These are phyloP conservation scores for Ceratosolen fusciceps DNA, from an alignment of 1,140 invertebrate genomes.

Conservation along the genomic window DNA sequence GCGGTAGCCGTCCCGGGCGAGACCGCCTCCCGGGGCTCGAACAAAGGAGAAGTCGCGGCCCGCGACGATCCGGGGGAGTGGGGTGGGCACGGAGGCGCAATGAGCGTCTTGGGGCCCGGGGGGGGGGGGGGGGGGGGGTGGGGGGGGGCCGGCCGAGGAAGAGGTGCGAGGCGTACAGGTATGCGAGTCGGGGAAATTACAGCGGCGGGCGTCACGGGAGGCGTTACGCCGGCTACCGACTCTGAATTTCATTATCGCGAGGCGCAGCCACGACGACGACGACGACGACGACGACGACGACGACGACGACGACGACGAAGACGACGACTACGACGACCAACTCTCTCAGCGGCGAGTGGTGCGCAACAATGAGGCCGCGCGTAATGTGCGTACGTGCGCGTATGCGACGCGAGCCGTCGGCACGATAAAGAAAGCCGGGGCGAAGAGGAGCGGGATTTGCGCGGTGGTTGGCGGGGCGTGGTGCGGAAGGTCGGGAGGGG, in stretches of 20 bases:
- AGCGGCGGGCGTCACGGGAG: background rate
- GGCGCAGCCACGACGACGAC: too few relatives aligned
- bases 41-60: background rate
- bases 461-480: background rate
- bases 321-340: too few relatives aligned
- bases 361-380: constrained; percentile 15
- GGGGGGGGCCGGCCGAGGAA: too few relatives aligned
- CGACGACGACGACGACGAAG: too few relatives aligned
- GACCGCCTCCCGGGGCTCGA: too few relatives aligned
- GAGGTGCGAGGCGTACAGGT: background rate
- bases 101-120: too few relatives aligned
- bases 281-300: too few relatives aligned
- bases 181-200: background rate
- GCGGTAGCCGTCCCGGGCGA: too few relatives aligned
- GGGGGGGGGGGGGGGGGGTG: too few relatives aligned
- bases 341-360: background rate
- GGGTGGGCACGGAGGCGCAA: too few relatives aligned
- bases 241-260: constrained; percentile 31
- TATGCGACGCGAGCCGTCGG: background rate
- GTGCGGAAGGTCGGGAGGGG: too few relatives aligned
- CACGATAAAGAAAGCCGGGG: background rate
- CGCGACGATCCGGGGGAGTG: background rate
- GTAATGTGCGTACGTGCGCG: constrained; percentile 1
- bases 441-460: too few relatives aligned
- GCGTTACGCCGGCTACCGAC: background rate